Evolutionary conservation across 2,888 invertebrate genomes (phyloP), one percentile per base, ranked within the genome.

Genomic region (Bombyx huttoni): DNA sequence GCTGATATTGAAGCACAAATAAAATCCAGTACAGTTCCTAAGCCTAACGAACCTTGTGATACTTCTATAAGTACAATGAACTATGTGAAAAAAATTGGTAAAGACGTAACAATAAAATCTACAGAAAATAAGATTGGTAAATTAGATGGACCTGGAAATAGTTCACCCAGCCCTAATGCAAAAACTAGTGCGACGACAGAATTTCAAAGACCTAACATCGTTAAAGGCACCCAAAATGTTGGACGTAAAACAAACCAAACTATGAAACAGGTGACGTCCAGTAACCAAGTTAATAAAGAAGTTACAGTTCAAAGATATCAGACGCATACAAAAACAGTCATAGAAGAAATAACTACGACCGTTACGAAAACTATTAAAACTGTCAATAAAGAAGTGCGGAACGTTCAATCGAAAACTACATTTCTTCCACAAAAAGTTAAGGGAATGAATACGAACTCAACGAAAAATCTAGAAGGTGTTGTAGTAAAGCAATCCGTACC

Each of bases 361-460:
- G 86, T 88, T 3, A 88, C 88, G 8, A 86, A 86, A 75, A 88
- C 87, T 8, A 80, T 88, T 57, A 77, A 85, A 63, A 86, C 84
- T 14, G 78, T 87, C 0, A 87, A 85, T 58, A 81, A 85, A 64
- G 77, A 81, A 66, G 63, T 78, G 35, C 72, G 70, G 57, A 78
- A 70, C 58, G 58, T 64, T 50, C 75, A 78, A 55, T 63, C 59
- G n/a, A 62, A 52, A 54, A 57, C 61, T 47, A 56, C 54, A 10
- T 60, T 56, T 45, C 58, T 65, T 40, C 62, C 70, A 34, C 77
- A 75, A 58, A 78, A 69, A 59, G 57, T 73, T 13, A 70, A 66
- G 56, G 69, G 70, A 34, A 63, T 76, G 51, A 65, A 63, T 47
- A 65, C 69, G 13, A 61, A 57, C 34, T 68, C 64, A 51, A 60